Percentiles rank a stretch among this genome's conserved stretches.
Conservation (phyloP, 2,113 vertebrate species). For the Thunnus thynnus region DNA sequence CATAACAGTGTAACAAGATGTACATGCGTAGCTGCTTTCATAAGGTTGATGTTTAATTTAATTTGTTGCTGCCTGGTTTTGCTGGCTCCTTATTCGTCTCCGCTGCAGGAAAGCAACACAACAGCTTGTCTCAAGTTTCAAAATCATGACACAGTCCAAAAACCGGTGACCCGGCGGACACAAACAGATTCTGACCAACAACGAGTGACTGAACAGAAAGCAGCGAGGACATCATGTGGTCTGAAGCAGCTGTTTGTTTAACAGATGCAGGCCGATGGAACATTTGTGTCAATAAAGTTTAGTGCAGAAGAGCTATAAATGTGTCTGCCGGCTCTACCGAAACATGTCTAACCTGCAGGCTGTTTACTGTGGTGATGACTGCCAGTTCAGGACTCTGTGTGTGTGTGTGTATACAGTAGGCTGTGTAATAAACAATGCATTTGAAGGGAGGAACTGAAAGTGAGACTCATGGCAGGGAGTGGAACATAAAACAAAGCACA, state of each 20-base stretch:
- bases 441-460: background rate
- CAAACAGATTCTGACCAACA: too few species aligned
- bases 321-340: background rate
- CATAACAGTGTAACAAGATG: too few species aligned
- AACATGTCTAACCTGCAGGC: background rate
- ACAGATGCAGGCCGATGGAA: background rate
- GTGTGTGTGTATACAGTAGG: background rate
- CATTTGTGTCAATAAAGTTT: conserved; percentile 13
- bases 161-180: background rate
- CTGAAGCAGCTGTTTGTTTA: background rate
- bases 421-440: background rate
- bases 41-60: background rate
- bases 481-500: conserved; percentile 35
- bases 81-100: background rate
- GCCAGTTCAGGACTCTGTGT: background rate
- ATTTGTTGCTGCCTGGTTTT: background rate
- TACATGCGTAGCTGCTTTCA: background rate
- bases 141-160: background rate
- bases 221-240: background rate
- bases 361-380: background rate
- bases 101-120: background rate
- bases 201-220: background rate
- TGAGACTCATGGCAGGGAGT: background rate
- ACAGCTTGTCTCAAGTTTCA: background rate
- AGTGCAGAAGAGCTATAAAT: background rate